Base-by-base conservation (phyloP, 2,113 vertebrate genomes). In the Engystomops pustulosus region DNA sequence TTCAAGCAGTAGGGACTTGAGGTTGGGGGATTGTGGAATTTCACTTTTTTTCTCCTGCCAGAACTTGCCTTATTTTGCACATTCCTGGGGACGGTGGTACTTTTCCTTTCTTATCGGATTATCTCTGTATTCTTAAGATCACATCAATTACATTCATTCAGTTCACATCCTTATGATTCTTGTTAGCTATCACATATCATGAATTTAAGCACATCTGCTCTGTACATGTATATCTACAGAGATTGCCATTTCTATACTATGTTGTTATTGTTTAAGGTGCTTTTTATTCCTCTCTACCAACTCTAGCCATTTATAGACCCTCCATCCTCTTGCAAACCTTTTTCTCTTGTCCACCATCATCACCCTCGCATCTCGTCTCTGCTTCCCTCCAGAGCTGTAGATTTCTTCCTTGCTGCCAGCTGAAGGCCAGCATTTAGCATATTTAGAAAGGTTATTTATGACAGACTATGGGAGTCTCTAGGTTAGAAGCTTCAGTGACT, bases 391-490 rank as follows among this genome's bases (percentile, higher is more conserved):
- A 45, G n/a, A 62, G 15, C 34, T 49, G 23, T 18, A 36, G 44
- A 17, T 8, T 67, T 67, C 30, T 17, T 34, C 62, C 15, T 65
- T 14, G 18, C 38, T 68, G 41, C 30, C 20, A 44, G 44, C 18
- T 68, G 38, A 47, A 32, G 60, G 41, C 17, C 41, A 14, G 11
- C 32, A 17, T 49, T 47, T 45, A 72, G 72, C 70, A 75, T 75
- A 83, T 62, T 49, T 83, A 41, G 51, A 65, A 83, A 83, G 70
- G 71, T 83, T 83, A 83, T 51, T 76, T 76, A 65, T 75, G 79
- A 69, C 62, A 36, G 55, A 49, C 18, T 14, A 41, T 75, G 25
- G 15, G 10, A 47, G 25, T 32, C 69, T 83, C 20, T 36, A 45
- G 36, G 53, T 45, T 44, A 45, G n/a, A 18, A 18, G 70, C 44